Conservation (phyloP, 2,888 invertebrate species). For the Dione vanillae region DNA sequence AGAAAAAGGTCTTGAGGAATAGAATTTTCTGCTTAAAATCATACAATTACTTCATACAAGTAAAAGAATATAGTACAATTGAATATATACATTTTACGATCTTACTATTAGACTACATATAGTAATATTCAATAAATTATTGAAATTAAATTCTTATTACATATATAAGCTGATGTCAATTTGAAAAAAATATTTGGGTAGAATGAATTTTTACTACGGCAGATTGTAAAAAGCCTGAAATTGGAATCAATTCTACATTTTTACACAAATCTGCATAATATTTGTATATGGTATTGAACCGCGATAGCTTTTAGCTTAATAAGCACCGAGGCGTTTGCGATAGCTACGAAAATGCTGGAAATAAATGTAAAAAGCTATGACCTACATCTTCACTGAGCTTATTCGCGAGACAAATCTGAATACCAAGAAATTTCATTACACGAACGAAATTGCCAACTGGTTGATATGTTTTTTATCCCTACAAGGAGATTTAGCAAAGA, state of each 20-base stretch:
- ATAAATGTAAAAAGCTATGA: conserved; percentile 27
- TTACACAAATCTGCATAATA: conserved; percentile 5
- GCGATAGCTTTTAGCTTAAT: conserved; percentile 27
- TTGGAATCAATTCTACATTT: background rate
- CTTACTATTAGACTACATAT: no score
- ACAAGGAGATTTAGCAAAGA: conserved; percentile 10
- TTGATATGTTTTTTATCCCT: conserved; percentile 27
- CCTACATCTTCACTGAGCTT: conserved; percentile 24
- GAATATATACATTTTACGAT: no score
- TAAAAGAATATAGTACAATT: no score
- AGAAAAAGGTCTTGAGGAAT: background rate
- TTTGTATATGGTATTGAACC: conserved; percentile 17
- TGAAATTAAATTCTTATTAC: background rate
- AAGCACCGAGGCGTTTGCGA: conserved; percentile 25
- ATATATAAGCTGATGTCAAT: background rate
- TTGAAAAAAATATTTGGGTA: background rate
- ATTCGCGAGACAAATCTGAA: conserved; percentile 25
- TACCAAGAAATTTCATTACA: conserved; percentile 24
- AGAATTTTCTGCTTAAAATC: background rate
- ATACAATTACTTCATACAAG: no score
- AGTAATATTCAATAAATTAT: background rate
- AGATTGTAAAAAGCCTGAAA: no score
- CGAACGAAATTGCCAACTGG: conserved; percentile 15
- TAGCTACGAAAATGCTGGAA: conserved; percentile 18
- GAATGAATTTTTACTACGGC: background rate